Evolutionary conservation across 2,797 vertebrate species (phyloP), one percentile per base, ranked within the genome.

Genomic region (Clarias fuscus): DNA sequence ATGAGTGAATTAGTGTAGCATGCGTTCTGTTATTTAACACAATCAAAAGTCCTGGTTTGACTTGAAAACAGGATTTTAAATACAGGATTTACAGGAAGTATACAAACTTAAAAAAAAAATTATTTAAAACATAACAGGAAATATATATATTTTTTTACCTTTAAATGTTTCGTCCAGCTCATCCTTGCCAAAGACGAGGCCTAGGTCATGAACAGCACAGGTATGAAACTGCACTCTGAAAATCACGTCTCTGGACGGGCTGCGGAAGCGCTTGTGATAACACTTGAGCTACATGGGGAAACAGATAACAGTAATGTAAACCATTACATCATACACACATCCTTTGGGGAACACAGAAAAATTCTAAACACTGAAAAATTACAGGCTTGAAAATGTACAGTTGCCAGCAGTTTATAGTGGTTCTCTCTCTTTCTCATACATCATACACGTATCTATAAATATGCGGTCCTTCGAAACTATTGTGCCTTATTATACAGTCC

Each of bases 171-270:
- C 97, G 1, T 99, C 98, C 1, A 99, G 94, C 92, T 99, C 97
- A 14, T 98, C 97, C 89, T 99, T 99, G 86, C 97, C 97, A 85
- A 99, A 99, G 86, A 99, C 96, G 0, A 99, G 92, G 0, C 96
- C 96, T 58, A 99, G 95, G 89, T 99, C 98, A 0, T 99, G 98
- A 85, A 99, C 96, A 0, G 98, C 98, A 0, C 98, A 99, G 0
- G 98, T 99, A 91, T 99, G 98, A 90, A 99, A 99, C 94, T 99
- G 98, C 84, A 98, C 98, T 0, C 98, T 94, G 94, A 99, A 99
- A 71, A 99, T 97, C 86, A 98, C 97, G 0, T 99, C 98, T 3
- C 98, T 94, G 59, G 96, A 96, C 0, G 97, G 96, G 89, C 96
- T 97, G 40, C 95, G 96, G 93, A 96, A 98, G 83, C 97, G 97